Percentiles rank a stretch among this genome's conserved stretches.
phyloP scores from a whole-genome alignment of 2,888 invertebrate genomes.

The Resseliella maxima region DNA sequence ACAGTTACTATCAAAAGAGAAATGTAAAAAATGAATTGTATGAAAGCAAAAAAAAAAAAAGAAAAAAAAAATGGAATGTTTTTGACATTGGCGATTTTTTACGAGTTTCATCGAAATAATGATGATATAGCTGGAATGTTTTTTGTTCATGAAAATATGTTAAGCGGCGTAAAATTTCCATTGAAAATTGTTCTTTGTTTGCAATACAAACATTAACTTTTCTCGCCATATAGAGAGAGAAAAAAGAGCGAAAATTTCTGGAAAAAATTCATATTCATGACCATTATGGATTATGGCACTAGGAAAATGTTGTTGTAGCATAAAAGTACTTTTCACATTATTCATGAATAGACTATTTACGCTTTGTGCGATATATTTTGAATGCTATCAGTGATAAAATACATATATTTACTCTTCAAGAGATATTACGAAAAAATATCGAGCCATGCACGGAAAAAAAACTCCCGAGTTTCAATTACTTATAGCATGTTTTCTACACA shows the following conservation, averaged over 20 bases:
- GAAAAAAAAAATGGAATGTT: not conserved
- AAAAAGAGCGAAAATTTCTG: not conserved
- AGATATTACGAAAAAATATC: not conserved
- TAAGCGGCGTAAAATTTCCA: not conserved
- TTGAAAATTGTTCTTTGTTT: not conserved
- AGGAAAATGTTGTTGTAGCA: not conserved
- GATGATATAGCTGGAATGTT: not conserved
- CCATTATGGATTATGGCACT: not conserved
- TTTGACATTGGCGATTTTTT: slow-evolving; percentile 20
- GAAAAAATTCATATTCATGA: slow-evolving; percentile 27
- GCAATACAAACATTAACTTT: not conserved
- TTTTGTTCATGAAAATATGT: not conserved
- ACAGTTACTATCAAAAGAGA: not conserved
- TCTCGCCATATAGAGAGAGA: not conserved
- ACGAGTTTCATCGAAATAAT: not conserved
- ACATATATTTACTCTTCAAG: not conserved
- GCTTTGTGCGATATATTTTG: no score
- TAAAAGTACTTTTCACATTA: no score
- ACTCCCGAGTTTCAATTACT: slow-evolving; percentile 27
- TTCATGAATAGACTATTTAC: not conserved
- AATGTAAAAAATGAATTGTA: not conserved
- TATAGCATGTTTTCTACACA: slow-evolving; percentile 1
- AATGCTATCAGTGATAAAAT: not conserved
- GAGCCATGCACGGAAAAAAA: not conserved
- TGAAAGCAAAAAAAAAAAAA: not conserved